These are phyloP conservation scores for Dermochelys coriacea DNA, from an alignment of 2,797 vertebrate genomes.

Conservation along the genomic window DNA sequence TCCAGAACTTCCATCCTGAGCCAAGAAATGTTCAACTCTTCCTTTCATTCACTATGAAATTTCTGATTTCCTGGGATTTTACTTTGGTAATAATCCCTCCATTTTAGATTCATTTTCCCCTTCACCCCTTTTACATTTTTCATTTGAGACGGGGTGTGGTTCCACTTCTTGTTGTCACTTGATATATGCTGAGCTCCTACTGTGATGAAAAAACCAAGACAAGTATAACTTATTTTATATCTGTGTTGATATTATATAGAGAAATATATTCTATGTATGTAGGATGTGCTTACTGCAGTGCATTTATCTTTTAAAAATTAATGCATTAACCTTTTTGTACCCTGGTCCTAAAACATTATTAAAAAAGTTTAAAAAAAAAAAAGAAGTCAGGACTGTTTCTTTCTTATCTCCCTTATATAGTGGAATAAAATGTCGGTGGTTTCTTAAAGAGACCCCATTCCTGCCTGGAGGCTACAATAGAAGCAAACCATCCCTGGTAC, in stretches of 20 bases:
- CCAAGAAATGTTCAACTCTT: neutral
- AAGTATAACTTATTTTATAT: constrained; percentile 85
- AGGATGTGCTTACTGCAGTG: constrained; percentile 75
- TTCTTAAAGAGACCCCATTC: neutral
- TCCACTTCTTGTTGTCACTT: constrained; percentile 66
- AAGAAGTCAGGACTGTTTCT: constrained; percentile 55
- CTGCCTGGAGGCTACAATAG: rapidly evolving
- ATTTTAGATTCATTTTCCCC: neutral
- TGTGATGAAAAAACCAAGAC: constrained; percentile 72
- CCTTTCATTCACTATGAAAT: neutral
- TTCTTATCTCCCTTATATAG: constrained; percentile 23
- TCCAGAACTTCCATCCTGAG: constrained; percentile 1
- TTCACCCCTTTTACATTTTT: constrained; percentile 32
- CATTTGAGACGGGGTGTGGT: constrained; percentile 54
- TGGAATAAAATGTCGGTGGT: neutral
- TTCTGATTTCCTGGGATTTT: constrained; percentile 1
- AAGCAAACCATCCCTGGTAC: neutral
- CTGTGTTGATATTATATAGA: constrained; percentile 78
- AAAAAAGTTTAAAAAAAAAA: neutral
- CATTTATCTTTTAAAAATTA: constrained; percentile 74
- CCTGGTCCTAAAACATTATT: constrained; percentile 73
- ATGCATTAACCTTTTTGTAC: constrained; percentile 79
- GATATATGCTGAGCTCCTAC: constrained; percentile 74
- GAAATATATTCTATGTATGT: constrained; percentile 79
- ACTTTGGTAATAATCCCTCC: neutral